Evolutionary conservation across 2,113 vertebrate genomes (phyloP).

Genomic region (Poicephalus gulielmi): DNA sequence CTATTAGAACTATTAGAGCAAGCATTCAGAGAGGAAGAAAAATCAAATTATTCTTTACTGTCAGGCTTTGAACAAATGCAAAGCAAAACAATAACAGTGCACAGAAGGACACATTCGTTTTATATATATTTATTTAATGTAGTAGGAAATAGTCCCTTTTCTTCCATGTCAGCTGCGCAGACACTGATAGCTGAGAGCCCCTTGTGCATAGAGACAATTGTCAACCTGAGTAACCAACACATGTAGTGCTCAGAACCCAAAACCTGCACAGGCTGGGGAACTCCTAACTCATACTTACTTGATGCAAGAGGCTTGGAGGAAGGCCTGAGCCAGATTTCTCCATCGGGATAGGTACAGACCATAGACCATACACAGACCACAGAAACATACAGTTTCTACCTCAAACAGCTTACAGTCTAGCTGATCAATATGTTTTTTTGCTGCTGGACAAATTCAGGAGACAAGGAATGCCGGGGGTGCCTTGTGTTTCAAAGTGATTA

Average conservation of each 20-base stretch:
- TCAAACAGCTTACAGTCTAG: not conserved
- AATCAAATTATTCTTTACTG: not conserved
- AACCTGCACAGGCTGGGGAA: not conserved
- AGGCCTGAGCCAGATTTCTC: not conserved
- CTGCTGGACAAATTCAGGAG: not conserved
- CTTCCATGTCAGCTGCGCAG: not conserved
- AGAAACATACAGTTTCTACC: not conserved
- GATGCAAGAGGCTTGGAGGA: not conserved
- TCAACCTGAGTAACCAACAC: not conserved
- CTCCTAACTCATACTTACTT: not conserved
- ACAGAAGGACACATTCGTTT: not conserved
- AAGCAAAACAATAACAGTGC: not conserved
- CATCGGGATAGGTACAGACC: not conserved
- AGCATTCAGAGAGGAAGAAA: not conserved
- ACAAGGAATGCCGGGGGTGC: not conserved
- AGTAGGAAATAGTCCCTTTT: not conserved
- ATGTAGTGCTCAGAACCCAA: not conserved
- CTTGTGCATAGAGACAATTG: rapidly evolving
- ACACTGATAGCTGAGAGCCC: not conserved
- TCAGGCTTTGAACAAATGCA: not conserved
- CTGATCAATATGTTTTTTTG: not conserved
- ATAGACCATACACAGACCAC: not conserved
- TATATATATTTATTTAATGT: not conserved
- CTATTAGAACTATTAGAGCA: not conserved
- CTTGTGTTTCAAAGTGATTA: not conserved